Evolutionary conservation across 2,888 invertebrate genomes (phyloP), one percentile per base, ranked within the genome.

Genomic region (Hypolimnas misippus): DNA sequence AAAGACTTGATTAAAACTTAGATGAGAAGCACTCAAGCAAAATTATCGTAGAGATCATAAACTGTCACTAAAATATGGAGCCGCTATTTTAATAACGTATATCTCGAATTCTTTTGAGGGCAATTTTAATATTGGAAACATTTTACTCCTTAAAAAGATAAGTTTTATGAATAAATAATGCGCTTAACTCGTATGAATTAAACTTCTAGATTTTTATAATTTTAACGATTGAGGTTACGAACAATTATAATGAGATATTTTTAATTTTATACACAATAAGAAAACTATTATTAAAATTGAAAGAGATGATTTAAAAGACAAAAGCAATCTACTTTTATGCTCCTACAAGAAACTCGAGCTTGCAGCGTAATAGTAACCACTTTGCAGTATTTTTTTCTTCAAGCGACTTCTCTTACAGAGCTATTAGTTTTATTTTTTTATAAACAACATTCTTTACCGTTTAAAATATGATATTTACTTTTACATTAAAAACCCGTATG

Each of bases 1-100:
- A 29, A 55, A 55, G 33, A 42, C 55, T 38, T 42, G 42, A 42
- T 55, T 42, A n/a, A 55, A 55, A 29, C 55, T 31, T 6, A n/a
- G 31, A 46, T 46, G 33, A 55, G 19, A 44, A 44, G 12, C 17
- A 14, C 12, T 31, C 16, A 44, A 4, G 8, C 10, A 16, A 29
- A 16, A 8, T 31, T 14, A 33, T 31, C 2, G n/a, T 16, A 31
- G 14, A 51, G 10, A 5, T 46, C 19, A 4, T 46, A 46, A n/a
- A 12, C n/a, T 16, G 31, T 14, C 16, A 10, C 31, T 16, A 8
- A 51, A 16, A 51, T 51, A 16, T 16, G 2, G 1, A 14, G 14
- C 4, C 8, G 5, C 12, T 21, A 16, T 19, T 44, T 44, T n/a
- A 16, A 25, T 25, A 25, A 25, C 25, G 25, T 35, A 35, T n/a